Conservation (phyloP, 1,140 invertebrate species). For the Drosophila pectinifera region DNA sequence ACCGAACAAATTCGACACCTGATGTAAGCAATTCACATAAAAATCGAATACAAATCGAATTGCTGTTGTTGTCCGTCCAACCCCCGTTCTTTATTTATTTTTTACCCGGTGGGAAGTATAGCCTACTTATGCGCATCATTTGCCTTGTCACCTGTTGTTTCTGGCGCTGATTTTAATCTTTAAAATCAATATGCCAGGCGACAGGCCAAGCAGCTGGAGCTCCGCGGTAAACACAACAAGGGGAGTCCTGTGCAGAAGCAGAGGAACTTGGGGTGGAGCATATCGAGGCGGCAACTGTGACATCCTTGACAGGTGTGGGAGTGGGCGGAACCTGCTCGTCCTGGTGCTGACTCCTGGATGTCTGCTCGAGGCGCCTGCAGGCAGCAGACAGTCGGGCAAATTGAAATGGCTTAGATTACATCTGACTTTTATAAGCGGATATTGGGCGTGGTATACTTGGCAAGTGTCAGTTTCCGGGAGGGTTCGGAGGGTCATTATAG, state of each 20-base stretch:
- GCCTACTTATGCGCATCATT: constrained; percentile 67
- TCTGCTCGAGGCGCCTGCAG: constrained; percentile 48
- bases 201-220: constrained; percentile 49
- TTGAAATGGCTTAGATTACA: constrained; percentile 79
- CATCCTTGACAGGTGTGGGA: constrained; percentile 37
- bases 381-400: constrained; percentile 70
- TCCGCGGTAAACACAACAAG: constrained; percentile 42
- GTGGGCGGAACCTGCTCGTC: constrained; percentile 1
- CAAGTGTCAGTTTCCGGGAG: background rate
- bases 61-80: background rate
- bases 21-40: constrained; percentile 34
- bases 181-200: constrained; percentile 77
- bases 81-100: background rate
- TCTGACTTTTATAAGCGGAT: constrained; percentile 45
- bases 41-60: constrained; percentile 70
- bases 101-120: constrained; percentile 34
- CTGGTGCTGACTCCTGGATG: constrained; percentile 40
- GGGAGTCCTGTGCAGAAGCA: background rate
- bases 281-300: constrained; percentile 2
- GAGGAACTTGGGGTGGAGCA: background rate
- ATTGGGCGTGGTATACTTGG: constrained; percentile 5
- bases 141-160: constrained; percentile 69
- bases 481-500: background rate
- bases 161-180: constrained; percentile 62
- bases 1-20: constrained; percentile 47